These are phyloP conservation scores for Corythoichthys intestinalis DNA, from an alignment of 2,113 vertebrate species.

Conservation along the genomic window DNA sequence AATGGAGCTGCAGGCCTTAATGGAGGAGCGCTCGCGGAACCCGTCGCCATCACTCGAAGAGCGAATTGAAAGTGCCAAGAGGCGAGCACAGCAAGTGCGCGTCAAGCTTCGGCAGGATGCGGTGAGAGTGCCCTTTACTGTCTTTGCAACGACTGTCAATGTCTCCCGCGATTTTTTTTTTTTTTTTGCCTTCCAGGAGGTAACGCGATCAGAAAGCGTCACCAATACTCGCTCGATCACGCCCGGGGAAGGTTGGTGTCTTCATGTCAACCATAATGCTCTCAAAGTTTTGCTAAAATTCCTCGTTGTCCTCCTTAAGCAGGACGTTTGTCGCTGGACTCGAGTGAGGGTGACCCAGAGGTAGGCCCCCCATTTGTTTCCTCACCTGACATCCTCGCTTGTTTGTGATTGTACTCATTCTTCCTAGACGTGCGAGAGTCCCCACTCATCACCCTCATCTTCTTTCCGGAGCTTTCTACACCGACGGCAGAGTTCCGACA, in stretches of 20 bases:
- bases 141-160: neutral
- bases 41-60: constrained; percentile 77
- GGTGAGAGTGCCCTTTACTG: constrained; percentile 9
- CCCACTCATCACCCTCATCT: constrained; percentile 80
- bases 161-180: neutral
- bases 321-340: constrained; percentile 81
- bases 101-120: constrained; percentile 86
- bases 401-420: constrained; percentile 25
- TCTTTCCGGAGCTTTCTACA: constrained; percentile 69
- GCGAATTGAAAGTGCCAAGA: constrained; percentile 83
- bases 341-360: constrained; percentile 79
- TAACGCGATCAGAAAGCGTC: constrained; percentile 54
- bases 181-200: constrained; percentile 52
- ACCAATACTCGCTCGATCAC: constrained; percentile 45
- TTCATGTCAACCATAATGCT: neutral
- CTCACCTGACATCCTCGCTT: neutral
- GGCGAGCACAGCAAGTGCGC: constrained; percentile 81
- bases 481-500: constrained; percentile 74
- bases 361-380: constrained; percentile 31
- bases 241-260: constrained; percentile 66
- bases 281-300: neutral
- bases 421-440: constrained; percentile 77
- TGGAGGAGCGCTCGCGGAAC: constrained; percentile 75
- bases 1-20: constrained; percentile 84
- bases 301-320: constrained; percentile 18